Base-by-base conservation (phyloP, 2,113 vertebrate genomes). In the Macquaria ambigua region DNA sequence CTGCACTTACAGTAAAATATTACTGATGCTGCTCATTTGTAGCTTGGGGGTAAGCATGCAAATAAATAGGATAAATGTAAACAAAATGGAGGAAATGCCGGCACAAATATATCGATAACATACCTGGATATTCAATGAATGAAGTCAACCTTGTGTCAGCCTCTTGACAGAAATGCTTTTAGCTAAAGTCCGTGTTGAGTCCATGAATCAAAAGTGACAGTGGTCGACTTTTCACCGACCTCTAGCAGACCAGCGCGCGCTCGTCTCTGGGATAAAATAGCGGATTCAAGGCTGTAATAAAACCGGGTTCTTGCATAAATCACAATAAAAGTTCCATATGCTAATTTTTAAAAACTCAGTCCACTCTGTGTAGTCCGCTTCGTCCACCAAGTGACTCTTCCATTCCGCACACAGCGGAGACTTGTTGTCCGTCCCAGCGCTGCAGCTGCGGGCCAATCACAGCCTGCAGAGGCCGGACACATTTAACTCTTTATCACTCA, bases 151-250 rank as follows among this genome's bases (percentile, higher is more conserved):
- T 75, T 18, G 79, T 74, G 23, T 28, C 76, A 86, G 83, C 74
- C 83, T 84, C 72, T 87, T 78, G 83, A 81, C 80, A 90, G 67
- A 89, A 80, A 71, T 6, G 68, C 50, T 80, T 81, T 66, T 3
- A 46, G 83, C 66, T 84, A 46, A 75, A 82, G 86, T 93, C 90
- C 88, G 87, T 14, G 74, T 52, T 66, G 90, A 90, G 87, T 91
- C 91, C 93, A 94, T 95, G 87, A 91, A 93, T 93, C 80, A 90
- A 48, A 63, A 83, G 77, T 91, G 89, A 74, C 88, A 91, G 84
- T 52, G 82, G 80, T 69, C 79, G 83, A 90, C 77, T 81, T 71
- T 41, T 81, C 86, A 56, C 61, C 83, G 81, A 90, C 74, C 77
- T 79, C 81, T 82, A 82, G 55, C 63, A 46, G 59, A 82, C 31